Base-by-base conservation (phyloP, 2,113 vertebrate species). In the Pseudonaja textilis region DNA sequence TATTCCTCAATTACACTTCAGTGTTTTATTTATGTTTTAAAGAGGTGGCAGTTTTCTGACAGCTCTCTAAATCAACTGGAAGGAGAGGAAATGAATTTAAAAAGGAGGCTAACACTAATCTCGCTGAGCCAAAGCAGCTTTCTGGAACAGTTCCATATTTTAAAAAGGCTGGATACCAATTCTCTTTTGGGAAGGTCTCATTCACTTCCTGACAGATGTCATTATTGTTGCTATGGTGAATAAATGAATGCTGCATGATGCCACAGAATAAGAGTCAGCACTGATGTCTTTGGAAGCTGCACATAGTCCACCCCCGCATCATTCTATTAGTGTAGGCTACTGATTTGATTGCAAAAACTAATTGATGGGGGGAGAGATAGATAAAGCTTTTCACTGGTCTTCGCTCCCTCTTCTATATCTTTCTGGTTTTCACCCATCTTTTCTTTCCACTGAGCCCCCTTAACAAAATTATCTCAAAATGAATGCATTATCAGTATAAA, bases 211-310 rank as follows among this genome's bases (percentile, higher is more conserved):
- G 85, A 91, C 95, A 98, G 94, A 91, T 96, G 93, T 97, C 96
- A 93, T 97, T 96, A 89, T 91, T 97, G 98, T 98, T 98, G 97
- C 98, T 96, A 98, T 98, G 97, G 98, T 96, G 96, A 98, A 95
- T 95, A 97, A 97, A 96, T 95, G 95, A 97, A 95, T 96, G 94
- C 93, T 92, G 64, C 94, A 45, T 93, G 93, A 96, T 96, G 93
- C 92, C 95, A 92, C 93, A 94, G 94, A 96, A 93, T 95, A 96
- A 97, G 97, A 96, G 95, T 95, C 96, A 96, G 96, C 92, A 87
- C 90, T 97, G 97, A 97, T 89, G 90, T 95, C 93, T 97, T 97
- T 94, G 94, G 94, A 91, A 94, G 93, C 29, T 95, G 92, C 94
- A 97, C 94, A 96, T 87, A 94, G 47, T 91, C 85, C 92, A 87